Evolutionary conservation across 2,888 invertebrate species (phyloP), one percentile per base, ranked within the genome.

Genomic region (Ferdinandea cuprea): DNA sequence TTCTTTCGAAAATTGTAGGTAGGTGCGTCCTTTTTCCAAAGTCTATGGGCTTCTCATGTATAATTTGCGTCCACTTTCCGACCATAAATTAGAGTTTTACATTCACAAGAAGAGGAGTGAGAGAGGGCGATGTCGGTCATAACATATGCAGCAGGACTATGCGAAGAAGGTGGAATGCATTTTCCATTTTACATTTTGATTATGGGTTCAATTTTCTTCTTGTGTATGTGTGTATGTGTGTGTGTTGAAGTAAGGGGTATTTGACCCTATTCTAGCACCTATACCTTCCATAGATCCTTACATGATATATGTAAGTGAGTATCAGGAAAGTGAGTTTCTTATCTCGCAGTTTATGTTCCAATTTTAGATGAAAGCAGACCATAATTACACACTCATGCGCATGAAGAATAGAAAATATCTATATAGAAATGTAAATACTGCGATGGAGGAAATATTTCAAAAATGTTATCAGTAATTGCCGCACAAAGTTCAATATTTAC

Each of bases 11-110:
- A 46, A 58, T 30, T 8, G 13, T 52, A 7, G 4, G 13, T 52
- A 7, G 4, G 13, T 52, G 8, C 37, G 28, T 59, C 37, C 28
- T 48, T 37, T 15, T 35, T n/a, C n/a, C 13, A 21, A 21, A 32
- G 19, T 30, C 19, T n/a, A 19, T 21, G n/a, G 6, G 28, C 52
- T 32, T 13, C 66, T 72, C 72, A 56, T 77, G 50, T 72, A 71
- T 83, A 83, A 83, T 81, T 76, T 81, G 69, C 66, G 71, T 83
- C 77, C 81, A 68, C 71, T 81, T 61, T 65, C 65, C 59, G 46
- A 19, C 69, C 42, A 77, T 83, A 77, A 83, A 77, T 68, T 76
- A 81, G 65, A 71, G 54, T 66, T 76, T 65, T 77, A 71, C 81
- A 83, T 40, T 40, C n/a, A 25, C n/a, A n/a, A n/a, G n/a, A n/a